These are phyloP conservation scores for Drosophila aff. DNA, from an alignment of 1,140 invertebrate genomes.

Conservation along the genomic window DNA sequence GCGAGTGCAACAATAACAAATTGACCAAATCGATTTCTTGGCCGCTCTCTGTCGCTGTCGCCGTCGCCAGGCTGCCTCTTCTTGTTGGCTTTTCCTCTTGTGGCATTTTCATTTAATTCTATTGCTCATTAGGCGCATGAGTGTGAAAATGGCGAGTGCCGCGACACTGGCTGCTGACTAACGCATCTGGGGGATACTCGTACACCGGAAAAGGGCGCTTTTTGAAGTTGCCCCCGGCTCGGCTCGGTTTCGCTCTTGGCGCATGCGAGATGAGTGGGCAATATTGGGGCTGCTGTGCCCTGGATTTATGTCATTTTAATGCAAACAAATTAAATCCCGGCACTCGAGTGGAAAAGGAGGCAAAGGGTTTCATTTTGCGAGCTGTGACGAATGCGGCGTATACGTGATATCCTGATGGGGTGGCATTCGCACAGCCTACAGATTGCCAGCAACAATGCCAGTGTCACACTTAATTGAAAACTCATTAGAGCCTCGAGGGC, in stretches of 20 bases:
- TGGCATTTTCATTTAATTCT: constrained; percentile 81
- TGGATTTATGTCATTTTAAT: constrained; percentile 78
- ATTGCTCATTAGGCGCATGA: constrained; percentile 81
- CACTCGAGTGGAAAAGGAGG: constrained; percentile 58
- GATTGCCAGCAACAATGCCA: constrained; percentile 35
- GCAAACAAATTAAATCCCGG: constrained; percentile 69
- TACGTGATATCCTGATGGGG: constrained; percentile 40
- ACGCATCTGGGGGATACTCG: constrained; percentile 19
- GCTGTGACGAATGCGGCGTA: constrained; percentile 52
- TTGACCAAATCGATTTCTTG: constrained; percentile 83
- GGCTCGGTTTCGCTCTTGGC: constrained; percentile 29
- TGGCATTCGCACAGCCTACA: constrained; percentile 6
- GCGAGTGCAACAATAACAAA: constrained; percentile 78
- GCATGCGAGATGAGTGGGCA: constrained; percentile 74
- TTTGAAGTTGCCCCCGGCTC: constrained; percentile 12
- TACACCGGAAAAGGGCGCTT: constrained; percentile 62
- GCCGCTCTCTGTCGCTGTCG: constrained; percentile 42
- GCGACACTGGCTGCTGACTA: constrained; percentile 34
- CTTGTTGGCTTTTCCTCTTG: constrained; percentile 58
- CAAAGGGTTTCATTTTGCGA: constrained; percentile 18
- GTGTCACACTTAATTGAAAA: constrained; percentile 81
- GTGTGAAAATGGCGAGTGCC: constrained; percentile 80
- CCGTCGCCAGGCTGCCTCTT: constrained; percentile 26
- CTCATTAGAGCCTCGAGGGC: constrained; percentile 69
- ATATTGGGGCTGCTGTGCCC: constrained; percentile 51